A percentile compares a stretch with the other conserved stretches of the same genome.
Conservation (phyloP, 2,113 vertebrate genomes). For the Antennarius striatus region DNA sequence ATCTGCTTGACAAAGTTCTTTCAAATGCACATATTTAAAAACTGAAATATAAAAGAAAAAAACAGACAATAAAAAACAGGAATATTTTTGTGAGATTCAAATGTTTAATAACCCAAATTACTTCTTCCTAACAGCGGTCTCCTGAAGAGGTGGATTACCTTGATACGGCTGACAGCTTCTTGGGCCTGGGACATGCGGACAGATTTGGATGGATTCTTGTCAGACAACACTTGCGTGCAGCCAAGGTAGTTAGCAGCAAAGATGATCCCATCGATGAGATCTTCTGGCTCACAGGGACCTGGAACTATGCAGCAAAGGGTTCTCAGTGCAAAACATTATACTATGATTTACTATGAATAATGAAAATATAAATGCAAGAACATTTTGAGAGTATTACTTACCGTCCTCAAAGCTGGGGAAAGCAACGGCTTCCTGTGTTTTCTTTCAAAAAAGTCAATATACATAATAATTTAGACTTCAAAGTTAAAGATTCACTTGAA, state of each 20-base stretch:
- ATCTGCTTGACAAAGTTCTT: not conserved
- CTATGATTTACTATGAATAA: not conserved
- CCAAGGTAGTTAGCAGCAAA: slow-evolving; percentile 99
- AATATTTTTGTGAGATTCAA: not conserved
- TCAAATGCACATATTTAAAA: not conserved
- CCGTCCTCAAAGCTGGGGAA: slow-evolving; percentile 98
- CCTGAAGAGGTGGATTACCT: slow-evolving; percentile 79
- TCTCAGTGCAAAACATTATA: not conserved
- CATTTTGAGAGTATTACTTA: slow-evolving; percentile 75
- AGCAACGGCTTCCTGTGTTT: slow-evolving; percentile 90
- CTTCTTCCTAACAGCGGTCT: no score
- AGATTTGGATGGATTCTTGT: slow-evolving; percentile 95
- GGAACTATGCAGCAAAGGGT: slow-evolving; percentile 81
- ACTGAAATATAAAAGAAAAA: no score
- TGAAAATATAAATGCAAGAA: not conserved
- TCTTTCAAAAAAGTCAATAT: slow-evolving; percentile 63
- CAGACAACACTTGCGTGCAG: slow-evolving; percentile 94
- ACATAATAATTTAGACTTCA: slow-evolving; percentile 14
- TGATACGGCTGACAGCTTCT: slow-evolving; percentile 93
- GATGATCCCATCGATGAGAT: slow-evolving; percentile 98
- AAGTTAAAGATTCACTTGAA: not conserved
- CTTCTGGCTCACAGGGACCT: slow-evolving; percentile 97
- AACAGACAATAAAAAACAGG: not conserved
- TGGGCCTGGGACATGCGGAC: slow-evolving; percentile 97
- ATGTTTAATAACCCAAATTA: slow-evolving; percentile 7